Base-by-base conservation (phyloP, 1,140 invertebrate species). In the Bactericera cockerelli region DNA sequence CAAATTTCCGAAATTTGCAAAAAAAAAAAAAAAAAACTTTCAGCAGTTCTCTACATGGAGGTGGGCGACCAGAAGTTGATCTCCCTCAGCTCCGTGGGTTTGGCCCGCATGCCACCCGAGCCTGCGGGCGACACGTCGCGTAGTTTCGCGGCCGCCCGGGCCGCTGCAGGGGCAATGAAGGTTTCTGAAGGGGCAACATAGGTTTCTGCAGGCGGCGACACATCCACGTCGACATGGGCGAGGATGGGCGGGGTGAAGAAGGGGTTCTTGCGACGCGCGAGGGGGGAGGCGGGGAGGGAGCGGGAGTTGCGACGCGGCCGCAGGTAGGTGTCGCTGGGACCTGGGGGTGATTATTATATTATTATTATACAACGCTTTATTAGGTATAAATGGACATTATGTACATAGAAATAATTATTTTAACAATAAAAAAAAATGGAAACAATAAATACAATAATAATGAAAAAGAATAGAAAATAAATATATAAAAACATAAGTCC, bases 41-140 rank as follows among this genome's bases (percentile, higher is more conserved):
- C n/a, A n/a, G n/a, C n/a, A n/a, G n/a, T n/a, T n/a, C n/a, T 65
- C 75, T 77, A 87, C 84, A 86, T 89, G 1, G 83, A 87, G 14
- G 84, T 86, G 0, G 84, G 84, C 10, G 84, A 86, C 82, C 83
- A 86, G 71, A 86, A 88, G 69, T 88, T 88, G 81, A 88, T 84
- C 70, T 87, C 85, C 58, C 84, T 70, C 11, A 86, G 70, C 68
- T 86, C 82, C 0, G 82, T 83, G 1, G 84, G 82, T 70, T 80
- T 82, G 0, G 81, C 77, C 64, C 76, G n/a, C 42, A 49, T 4
- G n/a, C 42, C 42, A n/a, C 42, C 42, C 19, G 42, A 10, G 28
- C 28, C 28, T 13, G 4, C 28, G 6, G 42, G 42, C 19, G 42
- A 49, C 22, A 49, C 42, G 19, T 49, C 42, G n/a, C 42, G 42